Evolutionary conservation across 2,113 vertebrate species (phyloP).

Genomic region (Corythoichthys intestinalis): DNA sequence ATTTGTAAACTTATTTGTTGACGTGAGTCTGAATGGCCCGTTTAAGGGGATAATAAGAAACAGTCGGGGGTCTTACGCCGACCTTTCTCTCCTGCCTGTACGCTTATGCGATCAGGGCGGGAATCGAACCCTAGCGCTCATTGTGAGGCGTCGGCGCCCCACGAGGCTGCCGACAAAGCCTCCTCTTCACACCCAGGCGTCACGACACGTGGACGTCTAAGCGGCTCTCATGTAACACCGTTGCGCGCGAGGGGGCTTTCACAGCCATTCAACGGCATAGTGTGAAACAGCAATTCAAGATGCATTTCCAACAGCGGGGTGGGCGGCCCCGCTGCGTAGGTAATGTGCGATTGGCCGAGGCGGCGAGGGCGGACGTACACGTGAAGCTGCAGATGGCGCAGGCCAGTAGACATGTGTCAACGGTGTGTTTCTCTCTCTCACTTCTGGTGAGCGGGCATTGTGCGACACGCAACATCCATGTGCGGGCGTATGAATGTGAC

Average conservation of each 20-base stretch:
- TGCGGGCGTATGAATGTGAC: constrained; percentile 5
- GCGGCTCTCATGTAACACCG: constrained; percentile 3
- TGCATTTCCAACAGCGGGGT: constrained; percentile 11
- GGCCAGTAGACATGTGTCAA: constrained; percentile 56
- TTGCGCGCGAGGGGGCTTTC: background rate
- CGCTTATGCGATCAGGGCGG: background rate
- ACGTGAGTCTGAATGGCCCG: background rate
- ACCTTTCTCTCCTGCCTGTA: background rate
- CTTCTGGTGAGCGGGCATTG: background rate
- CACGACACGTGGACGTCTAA: constrained; percentile 35
- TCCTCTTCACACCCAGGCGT: constrained; percentile 21
- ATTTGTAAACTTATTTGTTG: too few species aligned
- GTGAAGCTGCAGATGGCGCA: constrained; percentile 38
- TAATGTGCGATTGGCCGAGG: constrained; percentile 24
- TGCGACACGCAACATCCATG: constrained; percentile 13
- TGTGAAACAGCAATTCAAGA: background rate
- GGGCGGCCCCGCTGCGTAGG: constrained; percentile 14
- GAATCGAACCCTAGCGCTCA: background rate
- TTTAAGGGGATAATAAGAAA: background rate
- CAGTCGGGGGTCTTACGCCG: background rate
- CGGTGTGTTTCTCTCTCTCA: constrained; percentile 4
- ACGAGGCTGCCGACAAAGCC: constrained; percentile 4
- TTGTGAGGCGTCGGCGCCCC: background rate
- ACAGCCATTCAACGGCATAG: background rate
- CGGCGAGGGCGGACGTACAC: constrained; percentile 47